Evolutionary conservation across 2,113 vertebrate genomes (phyloP).

Genomic region (Todiramphus saurophagus): DNA sequence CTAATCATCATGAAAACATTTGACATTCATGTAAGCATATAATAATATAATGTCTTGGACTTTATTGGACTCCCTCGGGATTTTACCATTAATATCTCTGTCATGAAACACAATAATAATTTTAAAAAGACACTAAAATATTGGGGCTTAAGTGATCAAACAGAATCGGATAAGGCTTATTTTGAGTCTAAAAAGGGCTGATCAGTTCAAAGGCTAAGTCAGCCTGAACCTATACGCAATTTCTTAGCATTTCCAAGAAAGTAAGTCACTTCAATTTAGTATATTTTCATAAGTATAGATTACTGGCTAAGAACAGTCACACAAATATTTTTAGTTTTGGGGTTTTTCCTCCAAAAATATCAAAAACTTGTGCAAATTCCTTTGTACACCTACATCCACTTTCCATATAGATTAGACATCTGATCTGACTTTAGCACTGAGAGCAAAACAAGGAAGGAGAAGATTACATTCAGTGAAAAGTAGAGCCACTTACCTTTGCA

Average conservation of each 20-base stretch:
- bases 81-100: not conserved
- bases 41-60: not conserved
- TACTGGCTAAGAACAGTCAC: not conserved
- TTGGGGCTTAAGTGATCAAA: not conserved
- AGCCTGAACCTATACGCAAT: not conserved
- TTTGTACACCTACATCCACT: not conserved
- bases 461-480: not conserved
- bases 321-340: rapidly evolving
- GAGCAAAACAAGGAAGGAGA: not conserved
- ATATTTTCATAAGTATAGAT: not conserved
- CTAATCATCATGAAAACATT: not conserved
- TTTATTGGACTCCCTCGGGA: not conserved
- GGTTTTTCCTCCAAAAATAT: rapidly evolving
- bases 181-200: not conserved
- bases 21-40: not conserved
- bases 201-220: not conserved
- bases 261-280: not conserved
- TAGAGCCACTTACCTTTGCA: not conserved
- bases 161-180: not conserved
- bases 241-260: not conserved
- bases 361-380: not conserved
- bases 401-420: not conserved
- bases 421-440: not conserved
- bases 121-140: rapidly evolving
- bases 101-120: not conserved